phyloP scores from a whole-genome alignment of 2,888 invertebrate genomes.

The Noctua fimbriata region DNA sequence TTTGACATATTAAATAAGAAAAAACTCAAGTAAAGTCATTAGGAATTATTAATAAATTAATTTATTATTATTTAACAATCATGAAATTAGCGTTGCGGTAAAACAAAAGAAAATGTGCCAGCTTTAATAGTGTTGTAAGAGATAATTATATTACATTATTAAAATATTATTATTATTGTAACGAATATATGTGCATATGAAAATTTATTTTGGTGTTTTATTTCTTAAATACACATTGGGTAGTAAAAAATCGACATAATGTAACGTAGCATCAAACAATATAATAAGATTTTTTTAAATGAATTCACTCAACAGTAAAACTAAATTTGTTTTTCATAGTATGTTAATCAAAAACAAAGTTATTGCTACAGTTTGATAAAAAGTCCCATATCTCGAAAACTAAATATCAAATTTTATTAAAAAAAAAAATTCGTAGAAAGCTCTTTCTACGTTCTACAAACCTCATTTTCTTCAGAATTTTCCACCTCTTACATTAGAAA shows the following conservation, averaged over 20 bases:
- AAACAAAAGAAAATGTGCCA: conserved; percentile 84
- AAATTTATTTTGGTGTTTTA: conserved; percentile 60
- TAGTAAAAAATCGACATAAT: neutral
- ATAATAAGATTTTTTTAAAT: too few relatives aligned
- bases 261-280: too few relatives aligned
- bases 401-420: too few relatives aligned
- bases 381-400: too few relatives aligned
- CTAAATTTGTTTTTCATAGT: too few relatives aligned
- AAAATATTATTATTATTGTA: conserved; percentile 82
- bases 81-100: conserved; percentile 78
- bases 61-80: conserved; percentile 60
- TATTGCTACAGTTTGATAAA: too few relatives aligned
- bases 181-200: conserved; percentile 88
- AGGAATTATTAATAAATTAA: conserved; percentile 49
- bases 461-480: too few relatives aligned
- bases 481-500: too few relatives aligned
- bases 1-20: neutral
- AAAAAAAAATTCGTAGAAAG: too few relatives aligned
- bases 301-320: too few relatives aligned
- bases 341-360: too few relatives aligned
- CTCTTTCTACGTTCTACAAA: too few relatives aligned
- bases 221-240: neutral
- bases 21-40: conserved; percentile 12
- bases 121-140: conserved; percentile 89
- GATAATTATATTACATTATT: conserved; percentile 80